Evolutionary conservation across 2,113 vertebrate species (phyloP).

Genomic region (Hippoglossus stenolepis): DNA sequence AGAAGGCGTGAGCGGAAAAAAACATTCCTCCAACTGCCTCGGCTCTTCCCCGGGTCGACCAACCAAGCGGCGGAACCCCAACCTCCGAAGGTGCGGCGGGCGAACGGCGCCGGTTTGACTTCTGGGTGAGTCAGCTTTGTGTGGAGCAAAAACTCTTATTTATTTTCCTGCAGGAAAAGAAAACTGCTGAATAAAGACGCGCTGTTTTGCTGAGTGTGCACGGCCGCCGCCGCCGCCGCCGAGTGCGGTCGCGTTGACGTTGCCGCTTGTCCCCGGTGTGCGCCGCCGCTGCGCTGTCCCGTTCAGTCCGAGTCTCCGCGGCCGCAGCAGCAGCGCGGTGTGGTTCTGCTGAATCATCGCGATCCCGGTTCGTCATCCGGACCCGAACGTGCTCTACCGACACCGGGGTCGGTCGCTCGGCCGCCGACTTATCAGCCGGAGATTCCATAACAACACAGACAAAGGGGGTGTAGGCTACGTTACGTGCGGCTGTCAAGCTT

Average conservation of each 20-base stretch:
- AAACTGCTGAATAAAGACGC: conserved; percentile 69
- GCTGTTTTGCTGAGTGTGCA: conserved; percentile 83
- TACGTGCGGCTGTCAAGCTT: conserved; percentile 53
- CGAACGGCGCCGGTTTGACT: conserved; percentile 59
- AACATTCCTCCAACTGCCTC: conserved; percentile 68
- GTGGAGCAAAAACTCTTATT: conserved; percentile 8
- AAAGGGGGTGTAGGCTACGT: conserved; percentile 52
- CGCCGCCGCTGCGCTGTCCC: conserved; percentile 10
- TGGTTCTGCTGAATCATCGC: conserved; percentile 83
- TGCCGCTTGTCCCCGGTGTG: conserved; percentile 26
- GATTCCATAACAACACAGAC: conserved; percentile 63
- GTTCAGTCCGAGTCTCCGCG: conserved; percentile 70
- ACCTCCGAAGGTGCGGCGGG: conserved; percentile 43
- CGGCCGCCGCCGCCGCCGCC: conserved; percentile 30
- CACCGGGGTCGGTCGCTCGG: conserved; percentile 28
- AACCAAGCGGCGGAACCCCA: conserved; percentile 33
- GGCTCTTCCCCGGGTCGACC: conserved; percentile 48
- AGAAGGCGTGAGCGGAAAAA: conserved; percentile 74
- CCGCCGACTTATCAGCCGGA: conserved; percentile 6
- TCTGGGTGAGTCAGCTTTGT: conserved; percentile 77
- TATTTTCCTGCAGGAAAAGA: background rate
- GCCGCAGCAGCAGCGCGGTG: conserved; percentile 62
- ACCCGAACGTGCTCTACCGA: conserved; percentile 34
- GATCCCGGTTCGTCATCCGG: conserved; percentile 31
- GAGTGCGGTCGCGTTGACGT: conserved; percentile 14